Percentiles rank a stretch among this genome's conserved stretches.
phyloP scores from a whole-genome alignment of 2,888 invertebrate species.

The Drosophila cracens region DNA sequence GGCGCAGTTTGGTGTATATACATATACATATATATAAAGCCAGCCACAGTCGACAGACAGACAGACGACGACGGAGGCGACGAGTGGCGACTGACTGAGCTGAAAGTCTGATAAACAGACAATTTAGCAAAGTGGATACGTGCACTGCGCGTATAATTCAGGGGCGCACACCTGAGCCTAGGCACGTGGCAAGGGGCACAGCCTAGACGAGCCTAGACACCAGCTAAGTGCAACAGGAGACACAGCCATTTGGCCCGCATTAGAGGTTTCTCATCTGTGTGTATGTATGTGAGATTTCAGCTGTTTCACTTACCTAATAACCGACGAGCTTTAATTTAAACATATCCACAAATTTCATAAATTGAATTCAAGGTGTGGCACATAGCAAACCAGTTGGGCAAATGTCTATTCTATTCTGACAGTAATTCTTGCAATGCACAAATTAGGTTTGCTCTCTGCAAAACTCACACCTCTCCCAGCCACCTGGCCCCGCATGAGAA shows the following conservation, averaged over 20 bases:
- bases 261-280: constrained; percentile 29
- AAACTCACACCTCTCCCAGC: background rate
- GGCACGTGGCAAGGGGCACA: constrained; percentile 26
- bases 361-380: background rate
- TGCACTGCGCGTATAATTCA: constrained; percentile 76
- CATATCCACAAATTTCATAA: background rate
- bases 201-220: constrained; percentile 30
- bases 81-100: constrained; percentile 40
- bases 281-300: constrained; percentile 15
- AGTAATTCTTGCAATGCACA: background rate
- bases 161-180: constrained; percentile 46
- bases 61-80: constrained; percentile 11
- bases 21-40: constrained; percentile 65
- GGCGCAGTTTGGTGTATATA: constrained; percentile 69
- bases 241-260: constrained; percentile 17
- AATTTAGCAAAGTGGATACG: constrained; percentile 79
- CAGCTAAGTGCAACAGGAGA: constrained; percentile 36
- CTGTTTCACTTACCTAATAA: constrained; percentile 50
- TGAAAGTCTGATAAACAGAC: constrained; percentile 77
- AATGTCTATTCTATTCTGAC: background rate
- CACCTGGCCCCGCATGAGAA: constrained; percentile 3
- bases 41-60: constrained; percentile 52
- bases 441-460: constrained; percentile 7
- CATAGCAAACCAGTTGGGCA: background rate
- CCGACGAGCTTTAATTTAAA: background rate